phyloP scores from a whole-genome alignment of 2,797 vertebrate genomes.

The Tenualosa thibaudeaui region DNA sequence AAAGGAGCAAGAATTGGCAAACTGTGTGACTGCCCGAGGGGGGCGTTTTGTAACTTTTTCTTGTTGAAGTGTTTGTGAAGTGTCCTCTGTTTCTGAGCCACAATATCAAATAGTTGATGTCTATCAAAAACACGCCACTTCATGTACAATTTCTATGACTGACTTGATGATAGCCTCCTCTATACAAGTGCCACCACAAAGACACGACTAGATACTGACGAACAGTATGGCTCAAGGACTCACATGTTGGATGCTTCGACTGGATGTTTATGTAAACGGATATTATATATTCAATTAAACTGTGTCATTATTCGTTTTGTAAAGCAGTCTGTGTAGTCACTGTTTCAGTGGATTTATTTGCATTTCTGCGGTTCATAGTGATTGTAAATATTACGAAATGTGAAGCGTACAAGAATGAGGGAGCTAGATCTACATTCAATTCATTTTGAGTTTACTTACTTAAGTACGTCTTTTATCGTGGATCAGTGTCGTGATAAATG shows the following conservation, averaged over 20 bases:
- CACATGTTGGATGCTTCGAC: constrained; percentile 49
- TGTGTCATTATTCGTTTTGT: constrained; percentile 67
- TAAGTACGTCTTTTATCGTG: not conserved
- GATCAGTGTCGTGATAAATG: too few relatives aligned
- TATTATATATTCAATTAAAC: constrained; percentile 62
- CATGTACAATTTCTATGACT: constrained; percentile 50
- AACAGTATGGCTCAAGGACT: constrained; percentile 30
- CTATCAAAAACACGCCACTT: constrained; percentile 5
- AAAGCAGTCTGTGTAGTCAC: constrained; percentile 65
- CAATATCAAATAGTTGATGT: constrained; percentile 42
- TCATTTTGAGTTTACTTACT: not conserved
- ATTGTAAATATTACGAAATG: not conserved
- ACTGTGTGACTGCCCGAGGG: constrained; percentile 73
- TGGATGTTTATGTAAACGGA: constrained; percentile 60
- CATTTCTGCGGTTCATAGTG: not conserved
- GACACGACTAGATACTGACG: constrained; percentile 2
- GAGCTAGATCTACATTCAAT: not conserved
- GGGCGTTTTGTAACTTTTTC: constrained; percentile 72
- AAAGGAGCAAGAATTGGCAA: constrained; percentile 80
- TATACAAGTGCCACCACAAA: constrained; percentile 16
- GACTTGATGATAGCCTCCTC: constrained; percentile 7
- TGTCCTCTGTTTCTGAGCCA: constrained; percentile 6
- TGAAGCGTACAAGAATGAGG: not conserved
- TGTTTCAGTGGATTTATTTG: constrained; percentile 38
- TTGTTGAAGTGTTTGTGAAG: constrained; percentile 77